Percentiles rank a stretch among this genome's conserved stretches.
Conservation (phyloP, 2,888 invertebrate genomes). For the Temnothorax ravouxi region DNA sequence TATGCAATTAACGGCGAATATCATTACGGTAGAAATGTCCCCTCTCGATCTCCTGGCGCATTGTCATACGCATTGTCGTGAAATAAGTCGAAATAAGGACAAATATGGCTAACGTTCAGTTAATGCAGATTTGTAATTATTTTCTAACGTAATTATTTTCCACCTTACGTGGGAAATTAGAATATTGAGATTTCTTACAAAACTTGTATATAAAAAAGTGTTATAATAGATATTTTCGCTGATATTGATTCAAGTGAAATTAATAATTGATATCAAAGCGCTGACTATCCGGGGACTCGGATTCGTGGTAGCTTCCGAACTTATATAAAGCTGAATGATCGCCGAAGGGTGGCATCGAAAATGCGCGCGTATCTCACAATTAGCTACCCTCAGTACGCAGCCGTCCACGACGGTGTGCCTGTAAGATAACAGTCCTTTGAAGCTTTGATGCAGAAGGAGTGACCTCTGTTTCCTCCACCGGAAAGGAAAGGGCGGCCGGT, state of each 20-base stretch:
- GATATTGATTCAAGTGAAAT: constrained; percentile 58
- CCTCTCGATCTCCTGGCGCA: constrained; percentile 23
- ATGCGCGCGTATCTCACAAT: constrained; percentile 72
- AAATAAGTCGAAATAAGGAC: neutral
- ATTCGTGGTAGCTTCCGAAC: constrained; percentile 32
- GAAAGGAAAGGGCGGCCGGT: constrained; percentile 64
- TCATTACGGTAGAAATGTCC: constrained; percentile 74
- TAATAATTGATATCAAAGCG: constrained; percentile 74
- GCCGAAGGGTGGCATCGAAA: constrained; percentile 67
- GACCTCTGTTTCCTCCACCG: constrained; percentile 54
- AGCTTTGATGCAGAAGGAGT: constrained; percentile 76
- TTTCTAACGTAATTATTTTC: neutral
- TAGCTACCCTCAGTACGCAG: constrained; percentile 67
- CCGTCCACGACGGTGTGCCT: constrained; percentile 61
- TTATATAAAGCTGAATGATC: constrained; percentile 17
- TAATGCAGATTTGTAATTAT: neutral
- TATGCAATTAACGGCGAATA: constrained; percentile 83
- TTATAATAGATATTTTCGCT: neutral
- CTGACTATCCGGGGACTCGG: constrained; percentile 44
- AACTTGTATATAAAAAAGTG: neutral
- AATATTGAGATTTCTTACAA: neutral
- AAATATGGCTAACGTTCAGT: neutral
- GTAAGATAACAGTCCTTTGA: constrained; percentile 83
- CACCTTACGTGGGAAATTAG: neutral
- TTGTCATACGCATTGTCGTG: neutral